These are phyloP conservation scores for Guaruba guarouba DNA, from an alignment of 2,113 vertebrate species.

Conservation along the genomic window DNA sequence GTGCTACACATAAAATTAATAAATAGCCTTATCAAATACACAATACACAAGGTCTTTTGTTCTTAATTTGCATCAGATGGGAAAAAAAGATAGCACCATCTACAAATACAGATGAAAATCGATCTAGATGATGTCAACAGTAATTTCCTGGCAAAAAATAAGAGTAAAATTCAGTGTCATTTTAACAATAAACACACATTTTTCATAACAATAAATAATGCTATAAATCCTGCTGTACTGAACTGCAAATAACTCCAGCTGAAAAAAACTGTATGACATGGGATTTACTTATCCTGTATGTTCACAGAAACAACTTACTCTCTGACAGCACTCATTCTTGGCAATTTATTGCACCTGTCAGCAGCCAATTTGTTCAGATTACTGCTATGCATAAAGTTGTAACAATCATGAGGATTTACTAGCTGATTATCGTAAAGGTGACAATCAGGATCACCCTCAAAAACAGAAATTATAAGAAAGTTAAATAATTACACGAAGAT, in stretches of 20 bases:
- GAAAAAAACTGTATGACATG: conserved; percentile 69
- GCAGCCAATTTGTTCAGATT: conserved; percentile 80
- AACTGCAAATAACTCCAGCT: conserved; percentile 67
- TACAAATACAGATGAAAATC: not conserved
- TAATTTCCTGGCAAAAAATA: conserved; percentile 46
- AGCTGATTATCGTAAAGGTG: conserved; percentile 72
- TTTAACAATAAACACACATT: conserved; percentile 71
- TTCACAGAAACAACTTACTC: conserved; percentile 76
- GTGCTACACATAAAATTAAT: not conserved
- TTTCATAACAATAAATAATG: conserved; percentile 71
- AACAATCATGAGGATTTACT: conserved; percentile 79
- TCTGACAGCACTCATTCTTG: conserved; percentile 77
- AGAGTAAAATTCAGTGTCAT: conserved; percentile 61
- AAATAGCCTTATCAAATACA: not conserved
- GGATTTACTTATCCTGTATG: conserved; percentile 72
- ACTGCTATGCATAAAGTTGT: conserved; percentile 75
- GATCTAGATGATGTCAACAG: conserved; percentile 12
- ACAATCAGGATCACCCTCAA: conserved; percentile 56
- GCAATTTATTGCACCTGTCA: conserved; percentile 80
- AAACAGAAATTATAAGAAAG: conserved; percentile 68
- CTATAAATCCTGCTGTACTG: conserved; percentile 63
- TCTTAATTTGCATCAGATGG: not conserved
- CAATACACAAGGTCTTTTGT: not conserved
- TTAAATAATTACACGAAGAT: conserved; percentile 72
- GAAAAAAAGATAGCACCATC: not conserved